Conservation (phyloP, 2,113 vertebrate species). For the Pterophyllum scalare region DNA sequence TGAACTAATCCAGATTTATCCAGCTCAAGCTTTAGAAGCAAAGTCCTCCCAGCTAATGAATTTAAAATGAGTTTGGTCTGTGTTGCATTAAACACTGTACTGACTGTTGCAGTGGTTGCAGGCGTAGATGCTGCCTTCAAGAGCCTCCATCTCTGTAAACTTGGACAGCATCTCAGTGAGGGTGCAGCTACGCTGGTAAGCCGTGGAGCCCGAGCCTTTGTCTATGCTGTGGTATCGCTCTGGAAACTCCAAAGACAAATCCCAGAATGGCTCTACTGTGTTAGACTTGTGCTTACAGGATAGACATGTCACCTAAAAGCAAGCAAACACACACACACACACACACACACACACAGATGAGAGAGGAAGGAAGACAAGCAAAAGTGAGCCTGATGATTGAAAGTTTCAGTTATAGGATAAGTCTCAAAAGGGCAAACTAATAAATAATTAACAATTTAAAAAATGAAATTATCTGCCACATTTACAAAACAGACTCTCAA, state of each 20-base stretch:
- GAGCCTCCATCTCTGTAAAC: slow-evolving; percentile 97
- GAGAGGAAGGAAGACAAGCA: not conserved
- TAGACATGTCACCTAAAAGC: slow-evolving; percentile 91
- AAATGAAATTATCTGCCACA: not conserved
- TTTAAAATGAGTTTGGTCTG: not conserved
- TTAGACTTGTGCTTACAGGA: slow-evolving; percentile 98
- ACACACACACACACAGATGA: not conserved
- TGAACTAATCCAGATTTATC: not conserved
- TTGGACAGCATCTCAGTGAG: slow-evolving; percentile 98
- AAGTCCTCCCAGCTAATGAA: not conserved
- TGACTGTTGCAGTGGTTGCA: slow-evolving; percentile 99
- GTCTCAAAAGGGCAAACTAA: not conserved
- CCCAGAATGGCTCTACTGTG: slow-evolving; percentile 98
- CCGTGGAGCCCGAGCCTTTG: slow-evolving; percentile 84
- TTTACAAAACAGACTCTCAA: not conserved
- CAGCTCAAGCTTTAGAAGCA: not conserved
- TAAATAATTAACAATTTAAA: not conserved
- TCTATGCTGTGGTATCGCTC: slow-evolving; percentile 93
- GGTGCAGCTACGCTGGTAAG: slow-evolving; percentile 89
- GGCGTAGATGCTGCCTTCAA: slow-evolving; percentile 97
- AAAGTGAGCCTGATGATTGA: not conserved
- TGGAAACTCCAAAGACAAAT: slow-evolving; percentile 96
- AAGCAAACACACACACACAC: not conserved
- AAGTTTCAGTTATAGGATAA: not conserved
- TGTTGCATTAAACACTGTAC: slow-evolving; percentile 56